These are phyloP conservation scores for Matsumyia berberina DNA, from an alignment of 2,888 invertebrate genomes.

Conservation along the genomic window DNA sequence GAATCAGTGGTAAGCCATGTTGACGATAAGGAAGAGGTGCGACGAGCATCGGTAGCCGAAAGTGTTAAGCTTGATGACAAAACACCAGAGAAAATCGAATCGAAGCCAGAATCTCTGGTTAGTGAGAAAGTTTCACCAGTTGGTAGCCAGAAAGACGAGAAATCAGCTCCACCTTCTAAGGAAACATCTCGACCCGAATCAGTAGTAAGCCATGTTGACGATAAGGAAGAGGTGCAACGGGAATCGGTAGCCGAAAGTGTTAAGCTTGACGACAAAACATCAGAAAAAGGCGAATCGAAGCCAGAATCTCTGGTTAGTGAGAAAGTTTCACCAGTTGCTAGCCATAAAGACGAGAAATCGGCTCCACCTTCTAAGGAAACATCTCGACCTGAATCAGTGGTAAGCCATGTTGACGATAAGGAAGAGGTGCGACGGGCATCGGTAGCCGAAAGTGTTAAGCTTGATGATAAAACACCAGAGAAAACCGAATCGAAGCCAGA, in stretches of 20 bases:
- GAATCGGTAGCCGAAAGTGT: constrained; percentile 55
- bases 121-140: constrained; percentile 38
- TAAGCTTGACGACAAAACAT: background rate
- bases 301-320: constrained; percentile 22
- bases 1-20: constrained; percentile 72
- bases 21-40: constrained; percentile 59
- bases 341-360: constrained; percentile 1
- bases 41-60: constrained; percentile 23
- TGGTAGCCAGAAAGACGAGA: constrained; percentile 72
- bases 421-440: constrained; percentile 76
- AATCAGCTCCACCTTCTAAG: constrained; percentile 64
- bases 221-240: constrained; percentile 15
- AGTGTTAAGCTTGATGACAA: constrained; percentile 36
- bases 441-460: constrained; percentile 69
- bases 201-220: constrained; percentile 17
- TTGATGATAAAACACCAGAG: constrained; percentile 69
- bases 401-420: constrained; percentile 16
- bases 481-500: background rate
- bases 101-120: constrained; percentile 70
- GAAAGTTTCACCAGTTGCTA: constrained; percentile 27
- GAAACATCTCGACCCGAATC: constrained; percentile 77
- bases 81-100: too few species aligned
- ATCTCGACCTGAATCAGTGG: constrained; percentile 76
- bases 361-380: constrained; percentile 70
- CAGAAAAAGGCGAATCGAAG: constrained; percentile 77